These are phyloP conservation scores for Pitta sordida DNA, from an alignment of 2,113 vertebrate genomes.

Conservation along the genomic window DNA sequence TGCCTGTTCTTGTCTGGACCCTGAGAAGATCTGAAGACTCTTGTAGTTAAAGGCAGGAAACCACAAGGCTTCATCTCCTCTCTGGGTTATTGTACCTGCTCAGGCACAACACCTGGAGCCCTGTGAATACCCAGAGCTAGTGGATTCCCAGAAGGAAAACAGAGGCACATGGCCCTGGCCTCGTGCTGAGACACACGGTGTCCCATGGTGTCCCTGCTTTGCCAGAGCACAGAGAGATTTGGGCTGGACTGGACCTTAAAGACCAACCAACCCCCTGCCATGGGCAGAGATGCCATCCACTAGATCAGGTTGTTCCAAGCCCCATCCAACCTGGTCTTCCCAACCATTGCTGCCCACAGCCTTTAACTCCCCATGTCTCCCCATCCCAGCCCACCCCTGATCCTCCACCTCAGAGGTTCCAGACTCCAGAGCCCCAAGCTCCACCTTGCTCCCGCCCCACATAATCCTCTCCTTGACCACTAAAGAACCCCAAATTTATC, in stretches of 20 bases:
- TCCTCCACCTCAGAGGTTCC: background rate
- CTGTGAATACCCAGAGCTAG: background rate
- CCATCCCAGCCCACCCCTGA: background rate
- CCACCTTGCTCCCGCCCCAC: background rate
- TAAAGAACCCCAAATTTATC: background rate
- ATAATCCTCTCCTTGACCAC: background rate
- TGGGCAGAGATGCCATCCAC: background rate
- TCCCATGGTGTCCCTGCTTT: background rate
- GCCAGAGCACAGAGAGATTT: background rate
- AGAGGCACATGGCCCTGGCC: background rate
- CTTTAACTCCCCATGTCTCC: background rate
- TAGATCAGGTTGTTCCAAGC: background rate
- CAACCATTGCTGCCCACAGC: background rate
- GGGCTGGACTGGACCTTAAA: background rate
- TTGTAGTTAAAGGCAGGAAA: background rate
- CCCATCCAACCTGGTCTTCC: background rate
- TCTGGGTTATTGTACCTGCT: background rate
- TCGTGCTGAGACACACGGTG: rapidly evolving
- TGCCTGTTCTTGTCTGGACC: background rate
- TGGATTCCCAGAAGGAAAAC: background rate
- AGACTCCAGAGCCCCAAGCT: background rate
- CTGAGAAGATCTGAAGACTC: background rate
- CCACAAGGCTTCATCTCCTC: background rate
- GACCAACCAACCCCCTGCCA: background rate
- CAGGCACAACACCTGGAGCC: background rate